Base-by-base conservation (phyloP, 2,113 vertebrate genomes). In the Furnarius figulus region DNA sequence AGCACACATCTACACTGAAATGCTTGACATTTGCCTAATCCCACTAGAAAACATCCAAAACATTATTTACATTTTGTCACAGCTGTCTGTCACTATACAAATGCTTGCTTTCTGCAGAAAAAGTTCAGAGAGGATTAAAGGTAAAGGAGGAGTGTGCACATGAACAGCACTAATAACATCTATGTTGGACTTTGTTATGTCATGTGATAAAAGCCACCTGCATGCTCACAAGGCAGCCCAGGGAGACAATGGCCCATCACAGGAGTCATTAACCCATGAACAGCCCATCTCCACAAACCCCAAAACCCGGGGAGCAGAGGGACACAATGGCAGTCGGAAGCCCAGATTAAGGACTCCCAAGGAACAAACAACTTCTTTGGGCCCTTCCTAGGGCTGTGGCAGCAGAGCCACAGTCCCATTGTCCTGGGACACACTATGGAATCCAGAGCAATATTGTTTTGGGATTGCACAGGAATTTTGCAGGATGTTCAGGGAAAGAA, bases 61-160 rank as follows among this genome's bases (percentile, higher is more conserved):
- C 21, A 59, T 79, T 59, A 71, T 78, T 88, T 94, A 70, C 59
- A 56, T 91, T 84, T 95, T 92, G 71, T 23, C 30, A 62, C 70
- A 95, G 73, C 72, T 62, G 59, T 70, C 77, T 90, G 89, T 96
- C 6, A 9, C 70, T 47, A 81, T 71, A 75, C 71, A 96, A 94
- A 94, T 56, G 25, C 53, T 88, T 93, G 63, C 71, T 91, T 55
- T 55, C 70, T 85, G 63, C 75, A 79, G 68, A 71, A 95, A 49
- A 28, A 40, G 40, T 67, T 91, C 87, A 61, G 47, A 81, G 94
- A 90, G 58, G 44, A 93, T 53, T 33, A 87, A 35, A 75, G 72
- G 68, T 77, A 91, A 91, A 82, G 52, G 23, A 63, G 79, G 39
- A 77, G 7, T 37, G 25, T 35, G 72, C 61, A 85, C 74, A 63